Percentiles rank a stretch among this genome's conserved stretches.
Evolutionary conservation across 2,888 invertebrate species (phyloP).

Genomic region (Pandemis heparana): DNA sequence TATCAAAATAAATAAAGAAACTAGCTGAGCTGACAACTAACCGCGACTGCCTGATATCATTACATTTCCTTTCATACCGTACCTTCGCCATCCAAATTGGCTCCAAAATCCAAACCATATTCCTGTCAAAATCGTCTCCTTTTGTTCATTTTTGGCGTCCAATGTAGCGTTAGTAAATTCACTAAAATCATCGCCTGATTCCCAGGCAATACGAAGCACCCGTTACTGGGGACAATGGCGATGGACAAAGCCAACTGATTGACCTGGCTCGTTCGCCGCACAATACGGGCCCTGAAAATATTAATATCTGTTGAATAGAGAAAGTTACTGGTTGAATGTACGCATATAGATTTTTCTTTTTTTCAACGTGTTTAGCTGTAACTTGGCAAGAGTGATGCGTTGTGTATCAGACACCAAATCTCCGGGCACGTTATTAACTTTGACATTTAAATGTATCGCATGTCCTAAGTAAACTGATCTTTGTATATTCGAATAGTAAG

Average conservation of each 20-base stretch:
- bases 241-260: conserved; percentile 47
- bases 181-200: conserved; percentile 15
- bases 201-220: conserved; percentile 10
- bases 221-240: conserved; percentile 45
- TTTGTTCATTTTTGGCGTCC: background rate
- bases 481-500: no score
- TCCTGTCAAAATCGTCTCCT: background rate
- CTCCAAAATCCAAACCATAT: background rate
- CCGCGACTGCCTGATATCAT: no score
- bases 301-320: conserved; percentile 27
- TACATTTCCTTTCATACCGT: background rate
- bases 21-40: no score
- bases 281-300: conserved; percentile 30
- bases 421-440: no score
- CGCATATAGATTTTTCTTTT: background rate
- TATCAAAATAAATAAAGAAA: no score
- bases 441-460: no score
- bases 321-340: conserved; percentile 11
- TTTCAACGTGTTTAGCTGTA: background rate
- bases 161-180: conserved; percentile 3
- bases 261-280: conserved; percentile 11
- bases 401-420: no score
- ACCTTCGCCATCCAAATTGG: background rate
- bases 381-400: no score
- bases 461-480: no score